Conservation (phyloP, 2,113 vertebrate genomes). For the Mastomys coucha region DNA sequence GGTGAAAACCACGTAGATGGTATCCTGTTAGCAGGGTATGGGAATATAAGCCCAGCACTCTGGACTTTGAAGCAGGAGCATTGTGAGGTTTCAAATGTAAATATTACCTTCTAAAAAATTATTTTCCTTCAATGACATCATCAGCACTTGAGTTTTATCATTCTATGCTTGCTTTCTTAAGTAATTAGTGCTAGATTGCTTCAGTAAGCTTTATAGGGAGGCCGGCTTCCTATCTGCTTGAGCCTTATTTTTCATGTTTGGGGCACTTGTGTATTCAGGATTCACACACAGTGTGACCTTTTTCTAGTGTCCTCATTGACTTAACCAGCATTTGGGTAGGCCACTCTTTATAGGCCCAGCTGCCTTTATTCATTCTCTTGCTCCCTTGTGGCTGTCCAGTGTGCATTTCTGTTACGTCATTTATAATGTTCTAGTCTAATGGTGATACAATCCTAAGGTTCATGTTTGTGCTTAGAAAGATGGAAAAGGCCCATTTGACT, state of each 20-base stretch:
- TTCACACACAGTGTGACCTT: background rate
- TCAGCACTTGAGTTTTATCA: constrained; percentile 16
- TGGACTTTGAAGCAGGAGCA: background rate
- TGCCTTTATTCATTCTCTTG: background rate
- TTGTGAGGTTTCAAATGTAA: background rate
- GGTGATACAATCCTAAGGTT: background rate
- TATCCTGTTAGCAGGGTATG: background rate
- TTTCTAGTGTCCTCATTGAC: background rate
- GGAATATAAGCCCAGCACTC: background rate
- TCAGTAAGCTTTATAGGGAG: background rate
- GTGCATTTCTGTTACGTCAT: background rate
- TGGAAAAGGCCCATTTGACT: background rate
- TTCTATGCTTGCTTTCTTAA: constrained; percentile 22
- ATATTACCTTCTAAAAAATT: background rate
- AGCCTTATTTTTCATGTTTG: background rate
- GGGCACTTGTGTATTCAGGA: background rate
- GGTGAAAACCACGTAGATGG: background rate
- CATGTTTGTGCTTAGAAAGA: constrained; percentile 17
- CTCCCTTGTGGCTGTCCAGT: too few relatives aligned
- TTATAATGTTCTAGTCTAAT: background rate
- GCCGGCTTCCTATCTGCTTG: background rate
- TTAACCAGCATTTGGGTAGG: background rate
- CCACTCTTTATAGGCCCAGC: rapidly evolving
- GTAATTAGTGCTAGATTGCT: background rate
- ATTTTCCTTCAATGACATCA: background rate